Percentiles rank a stretch among this genome's conserved stretches.
Evolutionary conservation across 2,113 vertebrate species (phyloP).

Genomic region (Mastomys natalensis): DNA sequence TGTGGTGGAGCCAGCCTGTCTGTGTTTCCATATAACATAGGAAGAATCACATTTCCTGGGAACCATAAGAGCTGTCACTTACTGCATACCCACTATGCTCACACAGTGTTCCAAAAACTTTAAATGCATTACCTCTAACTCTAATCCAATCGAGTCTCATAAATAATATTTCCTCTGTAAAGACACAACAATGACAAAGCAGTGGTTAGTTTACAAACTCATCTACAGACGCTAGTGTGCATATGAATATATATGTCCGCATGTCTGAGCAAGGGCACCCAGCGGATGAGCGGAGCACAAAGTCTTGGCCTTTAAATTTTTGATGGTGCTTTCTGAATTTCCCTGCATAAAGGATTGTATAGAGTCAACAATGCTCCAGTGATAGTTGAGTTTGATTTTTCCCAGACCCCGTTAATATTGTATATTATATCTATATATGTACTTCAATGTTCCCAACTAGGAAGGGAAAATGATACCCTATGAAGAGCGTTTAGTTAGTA

Average conservation of each 20-base stretch:
- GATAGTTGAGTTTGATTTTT: background rate
- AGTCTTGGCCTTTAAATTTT: background rate
- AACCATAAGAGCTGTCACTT: background rate
- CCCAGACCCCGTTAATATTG: background rate
- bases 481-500: background rate
- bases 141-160: no score
- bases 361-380: background rate
- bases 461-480: background rate
- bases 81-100: background rate
- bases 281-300: background rate
- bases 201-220: background rate
- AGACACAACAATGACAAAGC: background rate
- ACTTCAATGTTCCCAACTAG: background rate
- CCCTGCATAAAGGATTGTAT: background rate
- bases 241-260: background rate
- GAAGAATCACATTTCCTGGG: background rate
- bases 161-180: background rate
- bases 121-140: background rate
- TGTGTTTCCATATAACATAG: background rate
- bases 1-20: background rate
- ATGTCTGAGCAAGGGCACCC: background rate
- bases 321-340: background rate
- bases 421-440: background rate
- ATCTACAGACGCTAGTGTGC: background rate
- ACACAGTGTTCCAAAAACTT: background rate